phyloP scores from a whole-genome alignment of 1,140 invertebrate genomes.

The Anagrus nilaparvatae region DNA sequence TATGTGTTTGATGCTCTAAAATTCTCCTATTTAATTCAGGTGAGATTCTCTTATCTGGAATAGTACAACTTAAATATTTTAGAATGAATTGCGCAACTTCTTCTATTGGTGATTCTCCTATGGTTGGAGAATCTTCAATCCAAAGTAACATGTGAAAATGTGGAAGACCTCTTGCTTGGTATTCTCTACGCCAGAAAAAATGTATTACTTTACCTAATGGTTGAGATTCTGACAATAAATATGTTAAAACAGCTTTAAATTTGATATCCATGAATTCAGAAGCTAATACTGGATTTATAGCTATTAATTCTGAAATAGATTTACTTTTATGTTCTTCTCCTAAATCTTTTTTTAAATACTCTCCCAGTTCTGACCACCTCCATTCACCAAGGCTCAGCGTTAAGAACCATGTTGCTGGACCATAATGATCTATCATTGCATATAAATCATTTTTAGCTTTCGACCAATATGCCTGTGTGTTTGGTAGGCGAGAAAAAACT shows the following conservation, averaged over 20 bases:
- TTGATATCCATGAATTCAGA: slow-evolving; percentile 27
- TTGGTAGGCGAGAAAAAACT: slow-evolving; percentile 21
- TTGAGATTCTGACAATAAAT: slow-evolving; percentile 24
- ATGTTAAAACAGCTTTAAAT: slow-evolving; percentile 28
- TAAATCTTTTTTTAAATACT: slow-evolving; percentile 25
- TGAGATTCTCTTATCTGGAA: slow-evolving; percentile 18
- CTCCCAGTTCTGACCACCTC: slow-evolving; percentile 25
- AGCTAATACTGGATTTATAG: slow-evolving; percentile 23
- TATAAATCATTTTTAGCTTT: slow-evolving; percentile 20
- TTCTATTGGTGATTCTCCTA: slow-evolving; percentile 16
- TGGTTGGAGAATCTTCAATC: slow-evolving; percentile 27
- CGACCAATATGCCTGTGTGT: slow-evolving; percentile 23
- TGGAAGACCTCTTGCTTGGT: slow-evolving; percentile 24
- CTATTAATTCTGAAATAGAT: slow-evolving; percentile 18
- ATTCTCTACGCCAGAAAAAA: slow-evolving; percentile 23
- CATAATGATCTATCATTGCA: slow-evolving; percentile 28
- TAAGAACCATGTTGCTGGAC: slow-evolving; percentile 33
- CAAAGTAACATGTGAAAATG: slow-evolving; percentile 29
- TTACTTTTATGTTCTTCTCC: slow-evolving; percentile 12
- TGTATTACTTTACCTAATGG: slow-evolving; percentile 24
- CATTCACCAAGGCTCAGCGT: slow-evolving; percentile 32
- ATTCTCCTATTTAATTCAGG: slow-evolving; percentile 20
- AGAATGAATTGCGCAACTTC: slow-evolving; percentile 29
- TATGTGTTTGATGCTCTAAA: slow-evolving; percentile 18
- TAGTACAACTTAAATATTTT: slow-evolving; percentile 28